Base-by-base conservation (phyloP, 64 coral and sea anemone species). In the Catalaphyllia jardinei region DNA sequence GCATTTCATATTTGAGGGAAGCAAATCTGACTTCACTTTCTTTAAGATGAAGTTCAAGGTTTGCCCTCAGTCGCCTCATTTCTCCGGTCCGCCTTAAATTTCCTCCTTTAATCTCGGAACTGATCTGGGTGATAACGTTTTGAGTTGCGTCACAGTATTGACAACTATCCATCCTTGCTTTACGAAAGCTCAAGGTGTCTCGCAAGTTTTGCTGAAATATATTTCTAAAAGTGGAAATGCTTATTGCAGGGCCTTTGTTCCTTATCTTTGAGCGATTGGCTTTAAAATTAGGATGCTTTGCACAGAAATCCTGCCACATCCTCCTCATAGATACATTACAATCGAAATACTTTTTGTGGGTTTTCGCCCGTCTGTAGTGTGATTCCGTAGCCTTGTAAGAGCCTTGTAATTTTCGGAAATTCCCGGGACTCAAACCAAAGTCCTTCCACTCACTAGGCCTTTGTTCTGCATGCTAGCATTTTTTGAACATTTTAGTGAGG, bases 401-500 rank as follows among this genome's bases (percentile, higher is more conserved):
- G 10, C 54, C n/a, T n/a, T n/a, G n/a, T n/a, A n/a, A n/a, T n/a
- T n/a, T n/a, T n/a, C n/a, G n/a, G n/a, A n/a, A n/a, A n/a, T n/a
- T n/a, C n/a, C n/a, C n/a, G n/a, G n/a, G n/a, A n/a, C n/a, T n/a
- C n/a, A n/a, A n/a, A n/a, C n/a, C n/a, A n/a, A n/a, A n/a, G n/a
- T n/a, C n/a, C n/a, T n/a, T n/a, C n/a, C n/a, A n/a, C n/a, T n/a
- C n/a, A n/a, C n/a, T n/a, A n/a, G n/a, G n/a, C n/a, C n/a, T n/a
- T n/a, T n/a, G n/a, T n/a, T n/a, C n/a, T n/a, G n/a, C n/a, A n/a
- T n/a, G n/a, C n/a, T n/a, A n/a, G n/a, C n/a, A n/a, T 67, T 67
- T 67, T 67, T 73, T 27, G 71, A 73, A 27, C 71, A 54, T 60
- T 79, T 79, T 79, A 79, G 46, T 54, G 42, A 79, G 30, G 77